phyloP scores from a whole-genome alignment of 2,888 invertebrate genomes.

The Pseudococcus jackbeardsleyi region DNA sequence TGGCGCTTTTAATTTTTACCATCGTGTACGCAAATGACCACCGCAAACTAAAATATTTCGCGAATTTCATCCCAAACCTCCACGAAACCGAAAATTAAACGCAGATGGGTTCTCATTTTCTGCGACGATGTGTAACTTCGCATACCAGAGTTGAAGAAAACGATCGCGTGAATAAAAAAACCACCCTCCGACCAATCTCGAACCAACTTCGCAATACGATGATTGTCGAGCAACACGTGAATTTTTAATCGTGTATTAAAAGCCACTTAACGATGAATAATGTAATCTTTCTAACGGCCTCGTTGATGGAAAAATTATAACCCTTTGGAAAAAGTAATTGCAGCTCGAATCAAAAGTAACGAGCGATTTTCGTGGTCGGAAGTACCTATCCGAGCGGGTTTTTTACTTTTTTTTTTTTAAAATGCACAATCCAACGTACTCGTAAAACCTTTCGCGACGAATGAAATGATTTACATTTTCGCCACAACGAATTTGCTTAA shows the following conservation, averaged over 20 bases:
- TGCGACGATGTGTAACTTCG: neutral
- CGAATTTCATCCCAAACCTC: neutral
- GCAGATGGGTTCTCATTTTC: neutral
- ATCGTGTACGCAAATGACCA: neutral
- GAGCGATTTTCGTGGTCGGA: slow-evolving; percentile 8
- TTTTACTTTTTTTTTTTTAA: neutral
- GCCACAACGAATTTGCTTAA: neutral
- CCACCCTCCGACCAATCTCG: neutral
- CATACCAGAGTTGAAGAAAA: neutral
- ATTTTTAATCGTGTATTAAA: slow-evolving; percentile 32
- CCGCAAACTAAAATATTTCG: slow-evolving; percentile 3
- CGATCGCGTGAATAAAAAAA: neutral
- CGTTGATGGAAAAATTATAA: slow-evolving; percentile 27
- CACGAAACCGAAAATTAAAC: neutral
- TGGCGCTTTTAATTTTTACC: neutral
- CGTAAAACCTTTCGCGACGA: neutral
- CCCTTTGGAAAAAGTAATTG: slow-evolving; percentile 18
- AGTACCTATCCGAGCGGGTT: neutral
- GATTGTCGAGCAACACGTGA: slow-evolving; percentile 24
- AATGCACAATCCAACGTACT: neutral
- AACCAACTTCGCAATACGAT: neutral
- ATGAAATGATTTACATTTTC: neutral
- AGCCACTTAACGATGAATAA: slow-evolving; percentile 23
- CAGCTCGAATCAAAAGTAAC: neutral
- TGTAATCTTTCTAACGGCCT: neutral